Base-by-base conservation (phyloP, 1,140 invertebrate species). In the Aphelinus atriplicis region DNA sequence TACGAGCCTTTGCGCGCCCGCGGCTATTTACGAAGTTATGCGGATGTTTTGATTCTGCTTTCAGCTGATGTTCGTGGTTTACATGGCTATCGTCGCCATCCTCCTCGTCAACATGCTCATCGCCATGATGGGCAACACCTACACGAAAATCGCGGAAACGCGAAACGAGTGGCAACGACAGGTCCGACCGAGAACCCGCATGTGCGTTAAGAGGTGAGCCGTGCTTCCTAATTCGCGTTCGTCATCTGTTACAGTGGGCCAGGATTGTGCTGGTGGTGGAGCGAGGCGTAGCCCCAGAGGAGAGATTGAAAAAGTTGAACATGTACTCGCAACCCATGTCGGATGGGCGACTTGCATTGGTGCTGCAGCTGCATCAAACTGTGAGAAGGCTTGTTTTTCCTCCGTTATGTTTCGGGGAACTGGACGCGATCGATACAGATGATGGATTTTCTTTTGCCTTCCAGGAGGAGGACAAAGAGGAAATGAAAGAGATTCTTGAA, bases 121-220 rank as follows among this genome's bases (percentile, higher is more conserved):
- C 82, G 98, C 98, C 80, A 99, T 99, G 97, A 99, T 99, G 97
- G 98, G 97, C 1, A 98, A 99, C 85, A 99, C 98, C 43, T 99
- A 99, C 86, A 96, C 98, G 86, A 96, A 96, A 86, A 98, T 99
- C 79, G 97, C 96, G 2, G 96, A 98, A 86, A 98, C 97, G 2
- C 91, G 96, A 80, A 98, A 98, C 86, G 98, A 99, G 86, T 99
- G 97, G 96, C 97, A 99, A 88, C 89, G 98, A 88, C 97, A 99
- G 91, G 94, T 95, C 51, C n/a, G 57, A 61, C n/a, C 1, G 2
- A 3, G 42, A 42, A 63, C 51, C 7, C n/a, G 61, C 26, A 66
- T 26, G 3, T 10, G 3, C 58, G 58, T 60, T 60, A 43, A n/a
- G n/a, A 3, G 3, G 26, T 26, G 57, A 4, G 4, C 51, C 51